A percentile compares a stretch with the other conserved stretches of the same genome.
Conservation (phyloP, 2,113 vertebrate genomes). For the Oncorhynchus mykiss region DNA sequence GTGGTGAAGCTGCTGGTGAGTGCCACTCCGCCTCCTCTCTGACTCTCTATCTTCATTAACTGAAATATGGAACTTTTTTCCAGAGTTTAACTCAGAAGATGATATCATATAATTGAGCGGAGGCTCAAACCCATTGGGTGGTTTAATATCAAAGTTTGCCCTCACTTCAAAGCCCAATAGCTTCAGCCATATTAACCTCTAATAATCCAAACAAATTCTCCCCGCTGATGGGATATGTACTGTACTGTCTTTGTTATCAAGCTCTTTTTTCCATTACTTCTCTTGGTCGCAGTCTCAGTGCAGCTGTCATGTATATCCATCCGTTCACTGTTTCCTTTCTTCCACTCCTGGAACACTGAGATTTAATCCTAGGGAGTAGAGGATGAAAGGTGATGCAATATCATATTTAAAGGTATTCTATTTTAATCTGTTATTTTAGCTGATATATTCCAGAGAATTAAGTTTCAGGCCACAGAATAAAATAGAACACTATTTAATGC, state of each 20-base stretch:
- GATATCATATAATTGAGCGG: conserved; percentile 65
- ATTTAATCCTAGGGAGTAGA: neutral
- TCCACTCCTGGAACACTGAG: neutral
- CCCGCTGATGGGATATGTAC: neutral
- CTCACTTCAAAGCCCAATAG: conserved; percentile 33
- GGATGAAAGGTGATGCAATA: too few species aligned
- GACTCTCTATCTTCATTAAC: conserved; percentile 54
- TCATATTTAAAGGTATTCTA: too few species aligned
- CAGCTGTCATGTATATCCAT: neutral
- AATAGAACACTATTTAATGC: too few species aligned
- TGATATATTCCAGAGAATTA: too few species aligned
- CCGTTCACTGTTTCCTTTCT: neutral
- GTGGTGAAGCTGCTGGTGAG: conserved; percentile 73
- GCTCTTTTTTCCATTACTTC: conserved; percentile 6
- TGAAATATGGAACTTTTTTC: conserved; percentile 41
- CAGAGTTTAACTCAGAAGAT: conserved; percentile 47
- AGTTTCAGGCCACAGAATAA: too few species aligned
- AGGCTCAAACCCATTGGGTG: conserved; percentile 34
- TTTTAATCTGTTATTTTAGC: too few species aligned
- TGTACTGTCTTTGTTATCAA: conserved; percentile 5
- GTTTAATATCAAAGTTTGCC: conserved; percentile 8
- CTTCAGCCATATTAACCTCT: conserved; percentile 25
- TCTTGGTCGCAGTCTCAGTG: conserved; percentile 14
- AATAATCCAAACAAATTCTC: conserved; percentile 16
- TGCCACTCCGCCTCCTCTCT: conserved; percentile 34